phyloP scores from a whole-genome alignment of 2,888 invertebrate genomes.

The Brachylomia viminalis region DNA sequence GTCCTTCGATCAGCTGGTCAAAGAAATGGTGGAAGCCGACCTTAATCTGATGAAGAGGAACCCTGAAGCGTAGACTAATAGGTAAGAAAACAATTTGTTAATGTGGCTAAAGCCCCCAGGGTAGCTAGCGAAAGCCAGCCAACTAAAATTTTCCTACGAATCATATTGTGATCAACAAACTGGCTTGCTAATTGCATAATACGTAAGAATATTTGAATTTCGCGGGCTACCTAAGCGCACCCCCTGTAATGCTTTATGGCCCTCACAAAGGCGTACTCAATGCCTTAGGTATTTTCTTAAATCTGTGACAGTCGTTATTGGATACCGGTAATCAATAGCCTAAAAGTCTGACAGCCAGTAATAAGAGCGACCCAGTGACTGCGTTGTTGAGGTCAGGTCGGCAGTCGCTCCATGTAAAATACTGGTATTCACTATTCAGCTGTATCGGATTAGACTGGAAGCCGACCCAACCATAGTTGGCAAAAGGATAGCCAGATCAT shows the following conservation, averaged over 20 bases:
- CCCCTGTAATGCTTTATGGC: not conserved
- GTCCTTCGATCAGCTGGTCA: conserved; percentile 95
- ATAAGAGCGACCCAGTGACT: too few species aligned
- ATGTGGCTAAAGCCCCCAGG: not conserved
- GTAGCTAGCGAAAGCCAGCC: not conserved
- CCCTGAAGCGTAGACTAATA: conserved; percentile 93
- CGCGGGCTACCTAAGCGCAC: not conserved
- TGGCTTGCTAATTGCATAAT: not conserved
- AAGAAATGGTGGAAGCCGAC: conserved; percentile 98
- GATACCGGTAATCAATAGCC: too few species aligned
- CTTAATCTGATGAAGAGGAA: conserved; percentile 97
- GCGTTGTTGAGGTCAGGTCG: too few species aligned
- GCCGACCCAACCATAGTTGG: too few species aligned
- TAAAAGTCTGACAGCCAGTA: too few species aligned
- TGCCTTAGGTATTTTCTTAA: too few species aligned
- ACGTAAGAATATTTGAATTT: not conserved
- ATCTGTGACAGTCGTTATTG: too few species aligned
- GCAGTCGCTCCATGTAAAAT: too few species aligned
- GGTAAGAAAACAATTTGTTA: conserved; percentile 18
- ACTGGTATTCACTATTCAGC: too few species aligned
- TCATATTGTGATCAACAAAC: not conserved
- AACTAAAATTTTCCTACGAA: not conserved
- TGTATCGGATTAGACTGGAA: too few species aligned
- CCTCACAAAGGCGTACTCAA: too few species aligned
- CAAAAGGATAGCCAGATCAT: too few species aligned